Percentiles rank a stretch among this genome's conserved stretches.
Conservation (phyloP, 2,797 vertebrate genomes). For the Linurgus olivaceus region DNA sequence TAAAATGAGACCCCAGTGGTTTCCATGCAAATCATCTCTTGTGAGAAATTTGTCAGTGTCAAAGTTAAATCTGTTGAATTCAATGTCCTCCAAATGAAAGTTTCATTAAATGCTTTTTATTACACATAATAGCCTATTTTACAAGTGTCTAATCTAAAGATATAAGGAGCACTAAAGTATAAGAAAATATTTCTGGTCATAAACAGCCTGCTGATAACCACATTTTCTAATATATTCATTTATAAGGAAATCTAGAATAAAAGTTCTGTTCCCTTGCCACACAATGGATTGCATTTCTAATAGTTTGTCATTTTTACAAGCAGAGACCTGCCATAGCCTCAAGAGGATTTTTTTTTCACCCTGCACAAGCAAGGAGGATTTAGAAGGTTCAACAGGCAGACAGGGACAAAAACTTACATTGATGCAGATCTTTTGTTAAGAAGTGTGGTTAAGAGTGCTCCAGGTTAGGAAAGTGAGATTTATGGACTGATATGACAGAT, state of each 20-base stretch:
- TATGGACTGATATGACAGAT: not conserved
- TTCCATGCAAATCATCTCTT: conserved; percentile 39
- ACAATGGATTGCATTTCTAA: not conserved
- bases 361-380: not conserved
- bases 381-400: not conserved
- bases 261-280: not conserved
- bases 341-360: not conserved
- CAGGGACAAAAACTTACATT: not conserved
- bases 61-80: conserved; percentile 17
- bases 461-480: not conserved
- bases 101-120: conserved; percentile 59
- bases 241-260: not conserved
- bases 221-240: conserved; percentile 8
- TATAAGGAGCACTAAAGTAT: conserved; percentile 19
- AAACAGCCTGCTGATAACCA: conserved; percentile 30
- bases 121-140: conserved; percentile 46
- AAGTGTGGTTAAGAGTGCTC: not conserved
- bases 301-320: not conserved
- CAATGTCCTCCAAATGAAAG: conserved; percentile 5
- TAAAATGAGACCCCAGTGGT: conserved; percentile 41
- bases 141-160: conserved; percentile 46
- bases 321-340: not conserved
- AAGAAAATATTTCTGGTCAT: conserved; percentile 51
- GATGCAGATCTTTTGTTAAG: not conserved
- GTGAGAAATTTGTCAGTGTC: conserved; percentile 47